Conservation (phyloP, 2,888 invertebrate species). For the Hypercompe scribonia region DNA sequence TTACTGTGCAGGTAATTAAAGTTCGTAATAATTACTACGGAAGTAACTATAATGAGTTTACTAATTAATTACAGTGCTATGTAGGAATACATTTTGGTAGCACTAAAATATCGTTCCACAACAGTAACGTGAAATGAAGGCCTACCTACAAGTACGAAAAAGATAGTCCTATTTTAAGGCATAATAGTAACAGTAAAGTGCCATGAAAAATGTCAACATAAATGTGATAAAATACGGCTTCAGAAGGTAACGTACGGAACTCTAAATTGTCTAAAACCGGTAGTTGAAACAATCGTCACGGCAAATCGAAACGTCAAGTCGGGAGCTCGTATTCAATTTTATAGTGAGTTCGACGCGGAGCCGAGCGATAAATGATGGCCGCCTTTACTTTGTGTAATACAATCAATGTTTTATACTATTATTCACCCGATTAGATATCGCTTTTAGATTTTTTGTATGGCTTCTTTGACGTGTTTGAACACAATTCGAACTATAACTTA, state of each 20-base stretch:
- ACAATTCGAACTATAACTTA: slow-evolving; percentile 17
- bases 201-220: slow-evolving; percentile 45
- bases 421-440: slow-evolving; percentile 55
- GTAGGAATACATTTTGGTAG: neutral
- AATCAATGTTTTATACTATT: slow-evolving; percentile 59
- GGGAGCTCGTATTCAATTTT: slow-evolving; percentile 66
- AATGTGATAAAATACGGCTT: slow-evolving; percentile 48
- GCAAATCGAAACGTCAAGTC: slow-evolving; percentile 66
- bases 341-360: slow-evolving; percentile 59
- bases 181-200: slow-evolving; percentile 26
- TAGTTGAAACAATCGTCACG: slow-evolving; percentile 80
- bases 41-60: slow-evolving; percentile 8
- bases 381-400: slow-evolving; percentile 59
- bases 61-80: slow-evolving; percentile 16
- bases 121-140: neutral
- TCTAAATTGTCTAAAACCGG: slow-evolving; percentile 76
- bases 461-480: slow-evolving; percentile 45
- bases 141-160: neutral
- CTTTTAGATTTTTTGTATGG: slow-evolving; percentile 42
- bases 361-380: slow-evolving; percentile 59
- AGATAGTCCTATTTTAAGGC: neutral
- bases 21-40: slow-evolving; percentile 6
- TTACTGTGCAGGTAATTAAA: slow-evolving; percentile 44
- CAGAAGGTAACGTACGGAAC: slow-evolving; percentile 55
- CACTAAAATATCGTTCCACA: neutral